Evolutionary conservation across 2,888 invertebrate genomes (phyloP).

Genomic region (Merodon equestris): DNA sequence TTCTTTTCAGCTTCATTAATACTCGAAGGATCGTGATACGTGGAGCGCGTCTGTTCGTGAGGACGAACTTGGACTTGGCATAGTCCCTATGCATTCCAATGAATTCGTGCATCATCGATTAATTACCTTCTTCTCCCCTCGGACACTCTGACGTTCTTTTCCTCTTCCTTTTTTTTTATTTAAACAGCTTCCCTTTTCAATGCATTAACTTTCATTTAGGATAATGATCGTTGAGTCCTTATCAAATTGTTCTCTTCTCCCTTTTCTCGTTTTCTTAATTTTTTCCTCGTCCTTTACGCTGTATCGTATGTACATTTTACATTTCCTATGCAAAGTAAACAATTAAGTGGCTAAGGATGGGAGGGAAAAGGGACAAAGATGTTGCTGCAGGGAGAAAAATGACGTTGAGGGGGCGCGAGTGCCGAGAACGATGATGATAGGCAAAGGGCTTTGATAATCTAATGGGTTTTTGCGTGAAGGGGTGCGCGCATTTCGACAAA

Average conservation of each 20-base stretch:
- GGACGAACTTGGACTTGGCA: no score
- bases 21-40: constrained; percentile 16
- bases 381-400: not conserved
- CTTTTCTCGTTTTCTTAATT: not conserved
- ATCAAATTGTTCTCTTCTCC: constrained; percentile 9
- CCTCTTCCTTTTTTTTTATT: constrained; percentile 20
- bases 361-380: constrained; percentile 3
- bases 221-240: constrained; percentile 47
- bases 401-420: not conserved
- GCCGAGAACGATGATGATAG: constrained; percentile 18
- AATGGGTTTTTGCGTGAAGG: constrained; percentile 33
- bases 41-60: not conserved
- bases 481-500: constrained; percentile 10
- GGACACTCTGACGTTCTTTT: not conserved
- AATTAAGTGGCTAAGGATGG: constrained; percentile 34
- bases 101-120: constrained; percentile 45
- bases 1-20: constrained; percentile 28
- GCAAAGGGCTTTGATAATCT: constrained; percentile 39
- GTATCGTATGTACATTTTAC: constrained; percentile 1
- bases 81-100: constrained; percentile 31
- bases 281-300: no score
- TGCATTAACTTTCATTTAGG: constrained; percentile 40
- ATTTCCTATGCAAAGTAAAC: constrained; percentile 36
- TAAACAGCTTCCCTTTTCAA: constrained; percentile 38
- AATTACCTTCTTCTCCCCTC: constrained; percentile 41